These are phyloP conservation scores for Euschistus heros DNA, from an alignment of 1,140 invertebrate genomes.

Conservation along the genomic window DNA sequence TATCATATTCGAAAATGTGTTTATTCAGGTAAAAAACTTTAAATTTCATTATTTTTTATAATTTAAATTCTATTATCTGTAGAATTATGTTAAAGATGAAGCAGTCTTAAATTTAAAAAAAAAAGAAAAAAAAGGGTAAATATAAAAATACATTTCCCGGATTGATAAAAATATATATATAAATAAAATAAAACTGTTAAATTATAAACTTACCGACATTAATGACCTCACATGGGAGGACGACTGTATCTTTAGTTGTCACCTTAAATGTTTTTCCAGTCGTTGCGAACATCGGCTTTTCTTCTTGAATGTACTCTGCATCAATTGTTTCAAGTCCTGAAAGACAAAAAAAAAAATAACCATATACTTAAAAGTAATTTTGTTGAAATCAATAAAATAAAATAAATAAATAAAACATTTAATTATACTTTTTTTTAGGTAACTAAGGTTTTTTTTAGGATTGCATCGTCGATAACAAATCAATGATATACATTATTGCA, in stretches of 20 bases:
- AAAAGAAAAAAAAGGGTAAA: no score
- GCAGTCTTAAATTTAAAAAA: no score
- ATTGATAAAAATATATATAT: background rate
- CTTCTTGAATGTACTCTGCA: background rate
- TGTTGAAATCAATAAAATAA: background rate
- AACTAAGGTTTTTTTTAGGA: no score
- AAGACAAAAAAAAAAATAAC: background rate
- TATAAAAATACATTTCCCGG: background rate
- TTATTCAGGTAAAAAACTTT: no score
- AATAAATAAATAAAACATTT: background rate
- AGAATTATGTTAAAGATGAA: no score
- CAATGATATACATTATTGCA: no score
- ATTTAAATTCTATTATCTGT: no score
- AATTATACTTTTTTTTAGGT: no score
- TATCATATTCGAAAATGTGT: no score
- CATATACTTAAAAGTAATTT: background rate
- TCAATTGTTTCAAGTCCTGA: background rate
- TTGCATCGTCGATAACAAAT: no score
- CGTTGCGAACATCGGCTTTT: conserved; percentile 42
- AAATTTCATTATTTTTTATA: no score
- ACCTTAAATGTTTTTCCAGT: conserved; percentile 35
- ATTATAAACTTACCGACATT: conserved; percentile 34
- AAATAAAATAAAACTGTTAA: background rate
- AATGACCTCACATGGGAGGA: conserved; percentile 37
- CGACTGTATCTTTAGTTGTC: conserved; percentile 35